These are phyloP conservation scores for Drosophila busckii DNA, from an alignment of 1,140 invertebrate species.

Conservation along the genomic window DNA sequence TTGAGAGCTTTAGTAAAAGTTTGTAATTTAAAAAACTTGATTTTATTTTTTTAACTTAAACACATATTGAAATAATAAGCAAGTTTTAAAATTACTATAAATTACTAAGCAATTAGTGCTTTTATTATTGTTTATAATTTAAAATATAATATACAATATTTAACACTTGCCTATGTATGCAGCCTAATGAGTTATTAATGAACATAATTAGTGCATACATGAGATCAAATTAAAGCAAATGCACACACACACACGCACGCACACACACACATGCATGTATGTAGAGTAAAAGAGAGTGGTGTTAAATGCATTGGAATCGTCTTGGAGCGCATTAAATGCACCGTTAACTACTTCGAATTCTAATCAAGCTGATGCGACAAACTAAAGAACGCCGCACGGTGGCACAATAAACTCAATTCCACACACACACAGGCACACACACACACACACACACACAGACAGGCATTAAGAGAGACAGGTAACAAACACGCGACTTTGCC, in stretches of 20 bases:
- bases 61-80: no score
- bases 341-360: slow-evolving; percentile 74
- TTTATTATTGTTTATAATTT: not conserved
- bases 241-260: not conserved
- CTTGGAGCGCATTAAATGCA: slow-evolving; percentile 66
- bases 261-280: not conserved
- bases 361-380: slow-evolving; percentile 73
- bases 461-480: slow-evolving; percentile 36
- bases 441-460: slow-evolving; percentile 9
- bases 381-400: slow-evolving; percentile 55
- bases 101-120: no score
- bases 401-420: slow-evolving; percentile 74
- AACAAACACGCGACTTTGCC: slow-evolving; percentile 67
- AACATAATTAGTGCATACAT: slow-evolving; percentile 32
- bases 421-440: slow-evolving; percentile 14
- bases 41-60: no score
- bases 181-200: slow-evolving; percentile 12
- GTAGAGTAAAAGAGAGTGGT: slow-evolving; percentile 24
- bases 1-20: no score
- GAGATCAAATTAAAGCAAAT: slow-evolving; percentile 5
- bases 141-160: no score
- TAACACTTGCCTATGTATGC: slow-evolving; percentile 2
- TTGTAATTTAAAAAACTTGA: no score
- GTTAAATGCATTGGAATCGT: slow-evolving; percentile 68
- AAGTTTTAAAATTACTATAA: no score